These are phyloP conservation scores for Ditylenchus weischeri DNA, from an alignment of 2,888 invertebrate species.

Conservation along the genomic window DNA sequence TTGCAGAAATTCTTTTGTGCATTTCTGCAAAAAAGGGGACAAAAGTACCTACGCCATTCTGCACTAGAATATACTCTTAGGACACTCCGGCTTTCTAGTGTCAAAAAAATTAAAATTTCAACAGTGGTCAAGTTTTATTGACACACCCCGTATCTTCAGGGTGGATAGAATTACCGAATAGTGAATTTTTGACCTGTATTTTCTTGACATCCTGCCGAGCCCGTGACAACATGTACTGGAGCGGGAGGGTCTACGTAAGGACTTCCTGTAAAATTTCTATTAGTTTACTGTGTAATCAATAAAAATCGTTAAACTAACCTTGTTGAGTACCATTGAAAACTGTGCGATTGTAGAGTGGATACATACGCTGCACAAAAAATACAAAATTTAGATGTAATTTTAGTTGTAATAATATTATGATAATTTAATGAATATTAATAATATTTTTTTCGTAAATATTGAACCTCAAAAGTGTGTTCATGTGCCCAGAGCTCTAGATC, in stretches of 20 bases:
- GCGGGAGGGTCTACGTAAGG: constrained; percentile 75
- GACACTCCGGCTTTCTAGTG: too few relatives aligned
- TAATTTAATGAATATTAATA: not conserved
- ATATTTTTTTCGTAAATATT: not conserved
- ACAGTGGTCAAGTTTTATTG: too few relatives aligned
- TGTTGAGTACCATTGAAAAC: constrained; percentile 63
- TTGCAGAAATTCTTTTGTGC: too few relatives aligned
- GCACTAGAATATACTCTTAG: too few relatives aligned
- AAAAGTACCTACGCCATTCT: too few relatives aligned
- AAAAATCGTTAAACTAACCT: constrained; percentile 2
- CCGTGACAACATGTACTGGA: constrained; percentile 64
- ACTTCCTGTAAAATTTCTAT: too few relatives aligned
- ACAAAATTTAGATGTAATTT: constrained; percentile 89
- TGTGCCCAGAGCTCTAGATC: constrained; percentile 94
- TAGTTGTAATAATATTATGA: too few relatives aligned
- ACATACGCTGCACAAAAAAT: constrained; percentile 67
- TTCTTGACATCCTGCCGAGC: constrained; percentile 72
- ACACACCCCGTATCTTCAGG: constrained; percentile 60
- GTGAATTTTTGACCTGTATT: constrained; percentile 62
- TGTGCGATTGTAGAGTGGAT: constrained; percentile 82
- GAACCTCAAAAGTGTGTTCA: constrained; percentile 72
- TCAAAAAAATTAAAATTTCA: too few relatives aligned
- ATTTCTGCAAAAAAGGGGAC: too few relatives aligned
- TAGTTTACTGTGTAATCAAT: too few relatives aligned
- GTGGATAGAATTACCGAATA: constrained; percentile 65